phyloP scores from a whole-genome alignment of 35 echinoderm and acorn worm genomes.

The Patiria miniata region DNA sequence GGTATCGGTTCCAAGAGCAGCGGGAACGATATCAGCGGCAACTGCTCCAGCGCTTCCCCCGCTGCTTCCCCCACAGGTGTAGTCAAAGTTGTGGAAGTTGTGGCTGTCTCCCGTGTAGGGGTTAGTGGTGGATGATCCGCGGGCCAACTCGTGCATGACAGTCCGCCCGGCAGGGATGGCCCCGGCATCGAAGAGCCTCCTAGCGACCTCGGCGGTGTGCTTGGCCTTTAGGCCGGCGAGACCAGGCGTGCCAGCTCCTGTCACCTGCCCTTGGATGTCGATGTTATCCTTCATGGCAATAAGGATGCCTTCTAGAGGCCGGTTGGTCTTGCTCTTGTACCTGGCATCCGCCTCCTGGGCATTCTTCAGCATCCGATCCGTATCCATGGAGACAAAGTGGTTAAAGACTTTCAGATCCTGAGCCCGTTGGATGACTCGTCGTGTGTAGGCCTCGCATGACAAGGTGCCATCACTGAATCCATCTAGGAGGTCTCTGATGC shows the following conservation, averaged over 20 bases:
- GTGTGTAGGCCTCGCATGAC: background rate
- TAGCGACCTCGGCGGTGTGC: constrained; percentile 10
- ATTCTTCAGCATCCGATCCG: background rate
- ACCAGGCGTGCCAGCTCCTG: constrained; percentile 1
- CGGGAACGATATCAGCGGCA: background rate
- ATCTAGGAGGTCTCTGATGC: background rate
- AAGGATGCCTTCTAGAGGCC: constrained; percentile 1
- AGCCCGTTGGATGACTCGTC: background rate
- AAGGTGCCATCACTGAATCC: background rate
- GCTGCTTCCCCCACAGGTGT: constrained; percentile 5
- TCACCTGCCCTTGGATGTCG: background rate
- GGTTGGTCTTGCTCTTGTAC: constrained; percentile 3
- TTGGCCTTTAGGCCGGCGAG: background rate
- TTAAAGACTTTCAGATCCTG: constrained; percentile 11
- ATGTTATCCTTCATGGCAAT: constrained; percentile 19
- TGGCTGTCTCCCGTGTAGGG: background rate
- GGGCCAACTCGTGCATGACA: background rate
- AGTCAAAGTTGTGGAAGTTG: constrained; percentile 11
- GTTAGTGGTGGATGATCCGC: background rate
- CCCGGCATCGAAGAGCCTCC: background rate
- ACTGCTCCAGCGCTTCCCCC: background rate
- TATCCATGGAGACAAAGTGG: constrained; percentile 16
- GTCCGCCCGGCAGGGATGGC: background rate
- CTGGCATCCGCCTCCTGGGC: constrained; percentile 15
- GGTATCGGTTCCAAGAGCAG: background rate